Evolutionary conservation across 2,888 invertebrate species (phyloP).

Genomic region (Embidobia sp.): DNA sequence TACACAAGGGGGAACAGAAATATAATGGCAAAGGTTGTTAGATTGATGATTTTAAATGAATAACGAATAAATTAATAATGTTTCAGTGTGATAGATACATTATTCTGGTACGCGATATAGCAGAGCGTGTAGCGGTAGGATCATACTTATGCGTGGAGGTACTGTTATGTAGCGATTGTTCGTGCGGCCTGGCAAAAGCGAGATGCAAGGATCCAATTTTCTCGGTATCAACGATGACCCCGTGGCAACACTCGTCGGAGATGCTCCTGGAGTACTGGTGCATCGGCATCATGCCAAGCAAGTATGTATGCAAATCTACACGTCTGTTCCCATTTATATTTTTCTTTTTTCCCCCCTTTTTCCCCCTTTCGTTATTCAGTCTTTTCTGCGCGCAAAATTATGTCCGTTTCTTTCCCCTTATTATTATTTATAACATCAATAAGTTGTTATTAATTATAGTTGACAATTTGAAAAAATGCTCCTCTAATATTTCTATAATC

Average conservation of each 20-base stretch:
- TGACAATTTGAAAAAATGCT: no score
- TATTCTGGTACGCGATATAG: slow-evolving; percentile 78
- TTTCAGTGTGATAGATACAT: slow-evolving; percentile 78
- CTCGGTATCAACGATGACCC: slow-evolving; percentile 77
- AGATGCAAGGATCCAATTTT: slow-evolving; percentile 76
- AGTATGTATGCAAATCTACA: slow-evolving; percentile 79
- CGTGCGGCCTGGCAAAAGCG: slow-evolving; percentile 81
- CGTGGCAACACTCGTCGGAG: slow-evolving; percentile 82
- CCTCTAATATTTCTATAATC: no score
- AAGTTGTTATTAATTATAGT: no score
- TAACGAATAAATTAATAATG: slow-evolving; percentile 19
- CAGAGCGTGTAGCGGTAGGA: slow-evolving; percentile 74
- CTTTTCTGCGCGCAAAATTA: no score
- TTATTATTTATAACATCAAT: no score
- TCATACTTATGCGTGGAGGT: slow-evolving; percentile 89
- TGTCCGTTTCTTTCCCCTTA: no score
- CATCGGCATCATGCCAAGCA: slow-evolving; percentile 85
- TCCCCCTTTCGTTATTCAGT: no score
- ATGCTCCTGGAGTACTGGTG: slow-evolving; percentile 92
- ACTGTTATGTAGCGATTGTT: slow-evolving; percentile 88
- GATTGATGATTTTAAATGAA: no score
- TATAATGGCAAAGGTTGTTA: no score
- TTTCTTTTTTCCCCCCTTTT: no score
- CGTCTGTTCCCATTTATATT: no score
- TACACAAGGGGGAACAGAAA: no score